Conservation (phyloP, 2,888 invertebrate genomes). For the Heliconius ethilla region DNA sequence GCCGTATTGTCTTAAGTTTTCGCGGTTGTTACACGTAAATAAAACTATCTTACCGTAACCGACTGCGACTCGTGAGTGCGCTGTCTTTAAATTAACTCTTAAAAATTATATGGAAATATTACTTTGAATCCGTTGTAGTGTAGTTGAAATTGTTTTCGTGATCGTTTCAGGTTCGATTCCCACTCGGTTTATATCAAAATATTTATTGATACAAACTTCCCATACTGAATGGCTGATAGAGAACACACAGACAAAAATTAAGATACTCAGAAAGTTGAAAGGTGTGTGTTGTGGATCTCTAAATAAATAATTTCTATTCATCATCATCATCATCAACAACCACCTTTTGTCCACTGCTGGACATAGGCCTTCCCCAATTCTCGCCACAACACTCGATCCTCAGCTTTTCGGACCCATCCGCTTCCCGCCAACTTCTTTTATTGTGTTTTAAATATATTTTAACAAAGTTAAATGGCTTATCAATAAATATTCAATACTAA, state of each 20-base stretch:
- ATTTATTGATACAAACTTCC: no score
- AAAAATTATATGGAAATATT: background rate
- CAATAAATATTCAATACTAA: background rate
- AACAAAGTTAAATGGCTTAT: background rate
- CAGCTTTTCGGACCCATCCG: no score
- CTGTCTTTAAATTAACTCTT: conserved; percentile 20
- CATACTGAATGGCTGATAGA: no score
- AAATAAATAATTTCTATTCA: no score
- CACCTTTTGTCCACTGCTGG: no score
- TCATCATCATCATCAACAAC: no score
- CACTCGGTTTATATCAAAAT: background rate
- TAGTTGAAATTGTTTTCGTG: background rate
- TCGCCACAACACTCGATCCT: no score
- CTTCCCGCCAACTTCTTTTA: no score
- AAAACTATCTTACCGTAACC: conserved; percentile 42
- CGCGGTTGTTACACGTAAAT: conserved; percentile 46
- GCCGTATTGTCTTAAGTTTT: conserved; percentile 46
- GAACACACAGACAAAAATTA: no score
- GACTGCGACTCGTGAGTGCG: conserved; percentile 6
- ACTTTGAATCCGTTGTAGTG: background rate
- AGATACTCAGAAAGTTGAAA: no score
- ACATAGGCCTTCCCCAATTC: no score
- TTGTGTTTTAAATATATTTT: background rate
- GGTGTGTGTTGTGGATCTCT: no score
- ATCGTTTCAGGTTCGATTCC: background rate